These are phyloP conservation scores for Macaca mulatta DNA, from an alignment of 2,113 vertebrate genomes.

Conservation along the genomic window DNA sequence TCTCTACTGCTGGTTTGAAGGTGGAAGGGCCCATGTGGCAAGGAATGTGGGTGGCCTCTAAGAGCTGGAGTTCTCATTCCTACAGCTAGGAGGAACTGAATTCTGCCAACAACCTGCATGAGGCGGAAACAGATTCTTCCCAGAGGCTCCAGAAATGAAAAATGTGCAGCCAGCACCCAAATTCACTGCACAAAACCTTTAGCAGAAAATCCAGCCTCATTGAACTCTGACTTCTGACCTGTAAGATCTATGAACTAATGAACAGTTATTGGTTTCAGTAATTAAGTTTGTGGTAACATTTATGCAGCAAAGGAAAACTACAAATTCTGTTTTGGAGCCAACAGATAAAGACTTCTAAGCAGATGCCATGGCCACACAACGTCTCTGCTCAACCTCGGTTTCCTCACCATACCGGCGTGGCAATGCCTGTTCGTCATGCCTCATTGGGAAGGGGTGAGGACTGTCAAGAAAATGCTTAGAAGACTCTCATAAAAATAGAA, in stretches of 20 bases:
- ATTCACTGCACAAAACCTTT: neutral
- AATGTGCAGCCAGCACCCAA: neutral
- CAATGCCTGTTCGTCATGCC: accelerated
- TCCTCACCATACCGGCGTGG: neutral
- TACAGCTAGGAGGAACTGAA: neutral
- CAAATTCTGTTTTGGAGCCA: neutral
- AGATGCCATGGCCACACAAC: accelerated
- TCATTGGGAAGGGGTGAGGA: accelerated
- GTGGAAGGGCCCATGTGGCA: too few relatives aligned
- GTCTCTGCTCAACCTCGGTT: accelerated
- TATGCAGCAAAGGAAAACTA: neutral
- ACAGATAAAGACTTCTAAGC: accelerated
- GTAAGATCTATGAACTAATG: neutral
- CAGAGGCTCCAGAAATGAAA: neutral
- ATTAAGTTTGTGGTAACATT: neutral
- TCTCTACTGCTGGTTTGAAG: neutral
- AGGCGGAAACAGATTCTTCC: neutral
- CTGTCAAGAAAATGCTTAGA: neutral
- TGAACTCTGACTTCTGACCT: neutral
- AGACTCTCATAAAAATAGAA: accelerated
- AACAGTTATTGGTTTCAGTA: neutral
- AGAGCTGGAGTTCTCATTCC: neutral
- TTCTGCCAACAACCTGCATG: neutral
- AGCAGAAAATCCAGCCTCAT: neutral
- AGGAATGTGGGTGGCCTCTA: neutral